Percentiles rank a stretch among this genome's conserved stretches.
These are phyloP conservation scores for human DNA, from an alignment of 2,113 vertebrate species.

Conservation along the genomic window DNA sequence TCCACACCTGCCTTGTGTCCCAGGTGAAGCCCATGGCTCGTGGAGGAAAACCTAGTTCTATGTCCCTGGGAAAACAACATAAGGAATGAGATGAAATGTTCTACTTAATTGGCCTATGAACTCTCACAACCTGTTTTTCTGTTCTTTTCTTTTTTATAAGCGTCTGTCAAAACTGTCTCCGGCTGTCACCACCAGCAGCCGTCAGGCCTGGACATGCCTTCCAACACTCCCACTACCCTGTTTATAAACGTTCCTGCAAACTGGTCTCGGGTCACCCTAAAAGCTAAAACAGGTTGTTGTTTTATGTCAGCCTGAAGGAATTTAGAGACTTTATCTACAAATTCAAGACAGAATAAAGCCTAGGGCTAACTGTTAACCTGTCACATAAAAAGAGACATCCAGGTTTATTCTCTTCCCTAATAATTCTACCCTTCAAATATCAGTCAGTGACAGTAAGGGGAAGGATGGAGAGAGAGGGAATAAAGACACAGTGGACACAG, in stretches of 20 bases:
- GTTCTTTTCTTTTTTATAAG: slow-evolving; percentile 37
- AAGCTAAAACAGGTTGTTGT: neutral
- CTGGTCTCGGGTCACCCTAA: neutral
- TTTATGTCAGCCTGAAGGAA: neutral
- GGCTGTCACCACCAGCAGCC: neutral
- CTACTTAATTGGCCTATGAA: neutral
- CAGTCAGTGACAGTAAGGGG: neutral
- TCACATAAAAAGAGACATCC: neutral
- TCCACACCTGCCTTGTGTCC: neutral
- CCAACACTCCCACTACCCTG: neutral
- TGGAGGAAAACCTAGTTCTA: neutral
- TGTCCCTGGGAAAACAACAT: slow-evolving; percentile 13
- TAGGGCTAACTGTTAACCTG: neutral
- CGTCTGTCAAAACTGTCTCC: neutral
- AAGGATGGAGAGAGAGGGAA: neutral
- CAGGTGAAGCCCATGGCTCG: rapidly evolving
- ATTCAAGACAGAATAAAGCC: neutral
- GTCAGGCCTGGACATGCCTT: slow-evolving; percentile 25
- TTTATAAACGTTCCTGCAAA: neutral
- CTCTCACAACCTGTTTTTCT: slow-evolving; percentile 60
- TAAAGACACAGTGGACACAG: neutral
- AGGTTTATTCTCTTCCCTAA: neutral
- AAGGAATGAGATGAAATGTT: neutral
- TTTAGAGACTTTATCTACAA: neutral
- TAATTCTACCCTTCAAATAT: neutral